phyloP scores from a whole-genome alignment of 2,888 invertebrate genomes.

The Carterocephalus palaemon region DNA sequence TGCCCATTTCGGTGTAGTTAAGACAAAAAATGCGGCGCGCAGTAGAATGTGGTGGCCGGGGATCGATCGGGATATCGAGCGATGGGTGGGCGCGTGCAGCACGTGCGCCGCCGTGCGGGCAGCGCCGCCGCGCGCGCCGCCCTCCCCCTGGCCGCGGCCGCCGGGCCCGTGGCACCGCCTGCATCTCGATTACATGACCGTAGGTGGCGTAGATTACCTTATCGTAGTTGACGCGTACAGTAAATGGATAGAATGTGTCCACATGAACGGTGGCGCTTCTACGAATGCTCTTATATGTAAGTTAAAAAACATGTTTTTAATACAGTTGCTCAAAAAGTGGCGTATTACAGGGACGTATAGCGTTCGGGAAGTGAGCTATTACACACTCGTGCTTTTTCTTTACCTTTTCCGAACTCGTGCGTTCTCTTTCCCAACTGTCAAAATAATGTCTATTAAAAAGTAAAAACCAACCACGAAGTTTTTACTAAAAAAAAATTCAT shows the following conservation, averaged over 20 bases:
- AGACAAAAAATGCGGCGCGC: slow-evolving; percentile 28
- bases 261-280: slow-evolving; percentile 19
- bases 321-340: too few relatives aligned
- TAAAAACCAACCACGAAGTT: too few relatives aligned
- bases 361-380: too few relatives aligned
- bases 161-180: slow-evolving; percentile 27
- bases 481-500: too few relatives aligned
- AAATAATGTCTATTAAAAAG: too few relatives aligned
- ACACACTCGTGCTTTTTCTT: too few relatives aligned
- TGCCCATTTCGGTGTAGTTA: slow-evolving; percentile 27
- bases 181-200: slow-evolving; percentile 26
- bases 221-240: slow-evolving; percentile 21
- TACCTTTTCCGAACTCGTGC: too few relatives aligned
- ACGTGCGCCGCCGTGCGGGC: slow-evolving; percentile 18
- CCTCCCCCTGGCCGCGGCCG: slow-evolving; percentile 25
- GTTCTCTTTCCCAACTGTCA: too few relatives aligned
- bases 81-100: slow-evolving; percentile 22
- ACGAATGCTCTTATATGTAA: slow-evolving; percentile 12
- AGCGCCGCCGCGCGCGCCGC: slow-evolving; percentile 18
- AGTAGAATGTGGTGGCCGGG: slow-evolving; percentile 30
- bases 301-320: slow-evolving; percentile 11
- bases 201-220: slow-evolving; percentile 16
- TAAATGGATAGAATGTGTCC: slow-evolving; percentile 22
- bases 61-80: slow-evolving; percentile 28
- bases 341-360: too few relatives aligned